Conservation (phyloP, 2,888 invertebrate species). For the Xestia sexstrigata region DNA sequence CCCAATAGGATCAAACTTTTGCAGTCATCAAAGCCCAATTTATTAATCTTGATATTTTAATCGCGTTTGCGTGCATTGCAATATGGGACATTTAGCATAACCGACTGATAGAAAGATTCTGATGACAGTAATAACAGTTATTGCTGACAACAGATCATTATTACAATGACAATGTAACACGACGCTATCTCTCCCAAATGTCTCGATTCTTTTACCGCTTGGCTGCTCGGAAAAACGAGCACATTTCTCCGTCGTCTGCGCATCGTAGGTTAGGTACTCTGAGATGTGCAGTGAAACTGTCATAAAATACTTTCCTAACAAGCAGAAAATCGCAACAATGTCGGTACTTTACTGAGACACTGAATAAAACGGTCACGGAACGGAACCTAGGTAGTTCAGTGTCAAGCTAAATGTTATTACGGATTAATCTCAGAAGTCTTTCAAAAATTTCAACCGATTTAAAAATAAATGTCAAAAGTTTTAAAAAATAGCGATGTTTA, state of each 20-base stretch:
- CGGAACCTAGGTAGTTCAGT: not conserved
- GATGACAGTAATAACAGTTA: not conserved
- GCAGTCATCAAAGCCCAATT: not conserved
- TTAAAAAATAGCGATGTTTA: not conserved
- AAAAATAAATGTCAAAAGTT: no score
- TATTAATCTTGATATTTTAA: not conserved
- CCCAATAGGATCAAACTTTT: not conserved
- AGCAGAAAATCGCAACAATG: slow-evolving; percentile 27
- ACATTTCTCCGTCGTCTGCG: slow-evolving; percentile 39
- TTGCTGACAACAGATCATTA: slow-evolving; percentile 2
- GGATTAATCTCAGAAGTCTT: no score
- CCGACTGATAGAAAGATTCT: not conserved
- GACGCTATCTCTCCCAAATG: slow-evolving; percentile 4
- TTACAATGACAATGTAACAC: slow-evolving; percentile 12
- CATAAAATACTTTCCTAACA: slow-evolving; percentile 30
- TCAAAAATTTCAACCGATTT: no score
- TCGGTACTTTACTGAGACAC: not conserved
- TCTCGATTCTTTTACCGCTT: slow-evolving; percentile 24
- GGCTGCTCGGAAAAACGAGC: slow-evolving; percentile 44
- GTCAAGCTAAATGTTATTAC: no score
- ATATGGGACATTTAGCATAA: not conserved
- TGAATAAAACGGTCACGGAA: slow-evolving; percentile 13
- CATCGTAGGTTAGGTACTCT: not conserved
- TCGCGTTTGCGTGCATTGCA: not conserved
- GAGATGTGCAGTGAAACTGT: slow-evolving; percentile 21